phyloP scores from a whole-genome alignment of 1,140 invertebrate species.

The Heliothis virescens region DNA sequence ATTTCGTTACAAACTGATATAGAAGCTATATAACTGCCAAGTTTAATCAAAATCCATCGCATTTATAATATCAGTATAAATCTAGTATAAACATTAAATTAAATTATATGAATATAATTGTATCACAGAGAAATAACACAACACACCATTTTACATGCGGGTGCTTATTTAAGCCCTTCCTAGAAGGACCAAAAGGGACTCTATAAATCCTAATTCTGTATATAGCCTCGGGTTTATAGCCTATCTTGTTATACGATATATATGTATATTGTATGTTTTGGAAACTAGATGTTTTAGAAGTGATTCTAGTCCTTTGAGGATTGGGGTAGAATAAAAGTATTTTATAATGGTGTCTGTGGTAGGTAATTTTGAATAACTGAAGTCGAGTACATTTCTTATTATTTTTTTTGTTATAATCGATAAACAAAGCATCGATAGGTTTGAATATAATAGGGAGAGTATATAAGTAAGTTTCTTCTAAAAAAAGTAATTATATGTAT shows the following conservation, averaged over 20 bases:
- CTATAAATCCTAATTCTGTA: constrained; percentile 21
- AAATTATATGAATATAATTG: no score
- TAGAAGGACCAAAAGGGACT: constrained; percentile 4
- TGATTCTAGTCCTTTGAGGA: background rate
- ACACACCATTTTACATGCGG: background rate
- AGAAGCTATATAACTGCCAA: no score
- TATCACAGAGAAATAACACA: background rate
- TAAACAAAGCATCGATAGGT: background rate
- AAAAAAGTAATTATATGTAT: no score
- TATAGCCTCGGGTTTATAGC: constrained; percentile 1
- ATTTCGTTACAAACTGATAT: no score
- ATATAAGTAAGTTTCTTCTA: no score
- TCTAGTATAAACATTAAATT: no score
- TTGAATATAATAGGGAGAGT: no score
- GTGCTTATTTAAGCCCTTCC: constrained; percentile 11
- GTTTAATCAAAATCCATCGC: no score
- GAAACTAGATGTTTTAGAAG: background rate
- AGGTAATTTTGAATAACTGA: background rate
- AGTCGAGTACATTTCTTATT: no score
- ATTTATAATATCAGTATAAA: no score
- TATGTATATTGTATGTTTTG: background rate
- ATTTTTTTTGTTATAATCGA: no score
- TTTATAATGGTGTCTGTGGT: background rate
- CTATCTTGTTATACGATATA: constrained; percentile 5
- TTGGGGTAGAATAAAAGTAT: background rate